Percentiles rank a stretch among this genome's conserved stretches.
These are phyloP conservation scores for Hippocampus barbouri DNA, from an alignment of 2,113 vertebrate genomes.

Conservation along the genomic window DNA sequence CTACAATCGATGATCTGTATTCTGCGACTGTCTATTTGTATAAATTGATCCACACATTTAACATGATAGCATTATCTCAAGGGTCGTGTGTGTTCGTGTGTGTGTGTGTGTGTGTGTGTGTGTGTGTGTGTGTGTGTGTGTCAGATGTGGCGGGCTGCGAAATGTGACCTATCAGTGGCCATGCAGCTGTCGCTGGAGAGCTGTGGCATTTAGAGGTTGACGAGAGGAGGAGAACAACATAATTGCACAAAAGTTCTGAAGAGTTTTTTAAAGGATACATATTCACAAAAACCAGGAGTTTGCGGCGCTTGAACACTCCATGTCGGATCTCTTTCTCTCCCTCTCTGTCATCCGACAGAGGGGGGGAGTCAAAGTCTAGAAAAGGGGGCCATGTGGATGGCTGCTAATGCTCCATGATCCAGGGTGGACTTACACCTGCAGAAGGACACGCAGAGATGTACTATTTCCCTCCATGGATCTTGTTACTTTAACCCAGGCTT, in stretches of 20 bases:
- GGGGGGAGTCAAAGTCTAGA: constrained; percentile 28
- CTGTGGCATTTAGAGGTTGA: constrained; percentile 17
- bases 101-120: constrained; percentile 6
- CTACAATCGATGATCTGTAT: constrained; percentile 33
- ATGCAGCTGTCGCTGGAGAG: constrained; percentile 67
- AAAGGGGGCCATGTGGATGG: constrained; percentile 23
- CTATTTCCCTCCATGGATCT: constrained; percentile 51
- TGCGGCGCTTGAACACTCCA: background rate
- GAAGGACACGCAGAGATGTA: constrained; percentile 56
- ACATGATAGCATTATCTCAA: constrained; percentile 31
- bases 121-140: constrained; percentile 23
- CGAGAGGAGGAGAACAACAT: constrained; percentile 23
- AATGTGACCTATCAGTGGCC: constrained; percentile 60
- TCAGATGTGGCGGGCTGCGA: constrained; percentile 47
- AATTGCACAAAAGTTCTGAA: constrained; percentile 10
- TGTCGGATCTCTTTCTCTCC: constrained; percentile 7
- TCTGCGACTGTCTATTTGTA: constrained; percentile 56
- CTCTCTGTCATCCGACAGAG: constrained; percentile 9
- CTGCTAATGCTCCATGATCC: constrained; percentile 71
- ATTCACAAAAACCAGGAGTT: background rate
- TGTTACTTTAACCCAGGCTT: constrained; percentile 56
- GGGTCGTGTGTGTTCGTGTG: constrained; percentile 10
- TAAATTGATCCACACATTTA: constrained; percentile 17
- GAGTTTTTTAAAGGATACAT: constrained; percentile 9
- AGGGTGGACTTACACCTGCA: constrained; percentile 62